Base-by-base conservation (phyloP, 2,888 invertebrate species). In the Volucella zonaria region DNA sequence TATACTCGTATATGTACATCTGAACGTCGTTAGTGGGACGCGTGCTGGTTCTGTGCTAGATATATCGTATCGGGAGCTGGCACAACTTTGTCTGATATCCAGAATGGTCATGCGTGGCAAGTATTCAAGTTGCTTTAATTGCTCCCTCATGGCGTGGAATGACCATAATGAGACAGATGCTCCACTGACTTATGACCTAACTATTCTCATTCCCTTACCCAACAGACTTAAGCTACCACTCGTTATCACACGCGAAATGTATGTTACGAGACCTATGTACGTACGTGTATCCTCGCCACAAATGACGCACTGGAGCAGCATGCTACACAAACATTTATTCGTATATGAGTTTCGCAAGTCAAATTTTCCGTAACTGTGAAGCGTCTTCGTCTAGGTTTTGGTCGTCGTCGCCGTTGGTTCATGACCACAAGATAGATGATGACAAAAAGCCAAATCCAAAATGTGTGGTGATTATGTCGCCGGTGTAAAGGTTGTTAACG, bases 401-500 rank as follows among this genome's bases (percentile, higher is more conserved):
- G 56, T 23, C 18, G 18, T 47, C 18, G 40, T 38, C 14, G 8
- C 31, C 6, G 9, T 31, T 56, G 56, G 42, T 31, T 49, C 66
- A 54, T 47, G 59, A 66, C 70, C 66, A 31, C 43, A 31, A 76
- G 80, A 71, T 58, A 51, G 68, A 81, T 81, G 76, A 76, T 85
- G 80, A 81, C 75, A 81, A 85, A 85, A 76, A 76, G 67, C 81
- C 70, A 45, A 76, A 76, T 85, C 51, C 58, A 62, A 80, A 80
- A 71, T 73, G 47, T 81, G 71, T 73, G 80, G 80, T 85, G 85
- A 85, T 85, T 81, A 85, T 85, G 85, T 85, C 85, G 81, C 73
- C 76, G 51, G 73, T 85, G 80, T 81, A 81, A 70, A 73, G 81
- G 85, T 67, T 81, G 81, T 76, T 77, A 76, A 80, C 76, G 76